Percentiles rank a stretch among this genome's conserved stretches.
Evolutionary conservation across 2,113 vertebrate genomes (phyloP).

Genomic region (Chascanopsetta lugubris): DNA sequence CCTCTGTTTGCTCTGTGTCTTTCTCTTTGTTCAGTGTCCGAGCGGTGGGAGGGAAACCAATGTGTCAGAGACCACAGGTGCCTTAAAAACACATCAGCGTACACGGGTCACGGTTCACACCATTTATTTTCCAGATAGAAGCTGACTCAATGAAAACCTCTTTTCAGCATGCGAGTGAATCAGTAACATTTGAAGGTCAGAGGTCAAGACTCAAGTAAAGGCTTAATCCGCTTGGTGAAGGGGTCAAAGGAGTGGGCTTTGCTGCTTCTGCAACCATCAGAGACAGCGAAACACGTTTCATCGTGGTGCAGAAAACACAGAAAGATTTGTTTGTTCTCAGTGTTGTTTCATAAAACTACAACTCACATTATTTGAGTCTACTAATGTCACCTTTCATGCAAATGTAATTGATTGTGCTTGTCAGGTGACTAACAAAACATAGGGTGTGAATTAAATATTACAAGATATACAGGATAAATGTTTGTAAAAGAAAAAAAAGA

Average conservation of each 20-base stretch:
- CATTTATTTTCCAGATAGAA: background rate
- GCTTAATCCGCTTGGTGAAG: background rate
- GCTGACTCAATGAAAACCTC: background rate
- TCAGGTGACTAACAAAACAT: too few relatives aligned
- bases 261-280: background rate
- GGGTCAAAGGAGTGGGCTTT: background rate
- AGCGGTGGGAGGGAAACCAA: too few relatives aligned
- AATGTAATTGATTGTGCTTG: too few relatives aligned
- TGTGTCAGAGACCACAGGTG: background rate
- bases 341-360: too few relatives aligned
- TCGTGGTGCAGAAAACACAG: too few relatives aligned
- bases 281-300: too few relatives aligned
- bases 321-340: too few relatives aligned
- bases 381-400: too few relatives aligned
- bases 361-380: too few relatives aligned
- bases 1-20: conserved; percentile 15
- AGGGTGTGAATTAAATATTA: too few relatives aligned
- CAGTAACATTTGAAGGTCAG: conserved; percentile 24
- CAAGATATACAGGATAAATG: too few relatives aligned
- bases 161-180: conserved; percentile 14
- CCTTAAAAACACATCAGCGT: background rate
- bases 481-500: too few relatives aligned
- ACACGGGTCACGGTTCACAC: background rate
- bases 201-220: background rate
- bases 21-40: conserved; percentile 14